Percentiles rank a stretch among this genome's conserved stretches.
Evolutionary conservation across 2,888 invertebrate species (phyloP).

Genomic region (Drosophila anomelani): DNA sequence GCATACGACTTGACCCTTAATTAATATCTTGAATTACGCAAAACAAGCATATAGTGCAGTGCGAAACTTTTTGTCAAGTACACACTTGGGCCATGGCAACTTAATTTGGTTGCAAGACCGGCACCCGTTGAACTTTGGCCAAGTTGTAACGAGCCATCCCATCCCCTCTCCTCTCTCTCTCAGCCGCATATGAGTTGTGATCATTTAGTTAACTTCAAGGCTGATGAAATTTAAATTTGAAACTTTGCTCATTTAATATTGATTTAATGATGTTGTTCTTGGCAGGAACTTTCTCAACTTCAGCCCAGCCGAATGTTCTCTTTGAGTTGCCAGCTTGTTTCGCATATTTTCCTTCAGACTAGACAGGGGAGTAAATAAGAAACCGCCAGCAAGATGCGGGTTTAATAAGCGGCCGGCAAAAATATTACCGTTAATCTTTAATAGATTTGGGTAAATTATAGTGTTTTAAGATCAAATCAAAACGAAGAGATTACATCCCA

Average conservation of each 20-base stretch:
- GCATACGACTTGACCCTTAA: conserved; percentile 47
- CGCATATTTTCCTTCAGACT: conserved; percentile 40
- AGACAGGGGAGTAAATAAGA: conserved; percentile 43
- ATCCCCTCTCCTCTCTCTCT: background rate
- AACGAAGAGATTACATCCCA: background rate
- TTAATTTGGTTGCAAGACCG: conserved; percentile 50
- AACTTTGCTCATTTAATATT: conserved; percentile 66
- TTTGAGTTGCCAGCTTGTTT: conserved; percentile 28
- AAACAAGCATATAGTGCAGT: conserved; percentile 21
- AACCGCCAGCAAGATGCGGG: conserved; percentile 6
- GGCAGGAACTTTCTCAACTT: conserved; percentile 27
- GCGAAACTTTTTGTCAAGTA: conserved; percentile 44
- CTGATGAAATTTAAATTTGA: conserved; percentile 75
- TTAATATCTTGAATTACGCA: conserved; percentile 63
- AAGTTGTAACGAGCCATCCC: conserved; percentile 19
- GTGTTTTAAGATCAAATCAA: conserved; percentile 4
- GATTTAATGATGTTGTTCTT: conserved; percentile 51
- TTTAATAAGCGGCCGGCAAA: background rate
- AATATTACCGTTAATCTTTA: conserved; percentile 4
- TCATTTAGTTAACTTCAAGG: conserved; percentile 47
- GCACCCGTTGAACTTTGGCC: conserved; percentile 25
- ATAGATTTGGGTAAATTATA: background rate
- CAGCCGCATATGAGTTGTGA: conserved; percentile 35
- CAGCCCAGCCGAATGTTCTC: conserved; percentile 11
- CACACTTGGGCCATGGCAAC: conserved; percentile 45